Conservation (phyloP, 2,888 invertebrate genomes). For the Pristionchus arcanus region DNA sequence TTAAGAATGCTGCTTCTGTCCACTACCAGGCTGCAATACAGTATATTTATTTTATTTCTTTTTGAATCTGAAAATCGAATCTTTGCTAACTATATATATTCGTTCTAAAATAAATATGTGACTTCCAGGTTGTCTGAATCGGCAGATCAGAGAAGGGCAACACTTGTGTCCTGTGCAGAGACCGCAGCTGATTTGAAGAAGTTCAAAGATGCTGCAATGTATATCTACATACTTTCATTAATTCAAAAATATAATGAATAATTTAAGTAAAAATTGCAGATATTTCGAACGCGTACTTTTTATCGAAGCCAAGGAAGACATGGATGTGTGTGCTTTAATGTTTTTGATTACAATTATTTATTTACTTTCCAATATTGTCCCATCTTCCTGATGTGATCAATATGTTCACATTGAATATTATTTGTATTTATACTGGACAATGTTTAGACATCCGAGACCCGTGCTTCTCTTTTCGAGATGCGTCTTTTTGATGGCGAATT, state of each 20-base stretch:
- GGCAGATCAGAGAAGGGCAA: background rate
- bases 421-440: background rate
- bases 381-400: background rate
- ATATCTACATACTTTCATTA: background rate
- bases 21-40: background rate
- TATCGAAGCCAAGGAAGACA: background rate
- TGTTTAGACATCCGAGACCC: slow-evolving; percentile 1
- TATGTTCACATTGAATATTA: background rate
- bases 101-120: background rate
- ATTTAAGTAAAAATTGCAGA: background rate
- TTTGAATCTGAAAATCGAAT: background rate
- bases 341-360: background rate
- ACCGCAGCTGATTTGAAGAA: slow-evolving; percentile 33
- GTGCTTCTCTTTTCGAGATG: background rate
- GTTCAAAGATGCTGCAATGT: background rate
- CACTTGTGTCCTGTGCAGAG: slow-evolving; percentile 36
- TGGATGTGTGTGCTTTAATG: slow-evolving; percentile 8
- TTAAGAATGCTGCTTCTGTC: background rate
- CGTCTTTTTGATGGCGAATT: background rate
- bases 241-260: background rate
- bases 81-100: background rate
- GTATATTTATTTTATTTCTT: background rate
- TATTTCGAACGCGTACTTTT: background rate
- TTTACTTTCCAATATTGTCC: too few species aligned
- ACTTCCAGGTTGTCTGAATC: background rate